Conservation (phyloP, 2,888 invertebrate genomes). For the Phrixothrix hirtus region DNA sequence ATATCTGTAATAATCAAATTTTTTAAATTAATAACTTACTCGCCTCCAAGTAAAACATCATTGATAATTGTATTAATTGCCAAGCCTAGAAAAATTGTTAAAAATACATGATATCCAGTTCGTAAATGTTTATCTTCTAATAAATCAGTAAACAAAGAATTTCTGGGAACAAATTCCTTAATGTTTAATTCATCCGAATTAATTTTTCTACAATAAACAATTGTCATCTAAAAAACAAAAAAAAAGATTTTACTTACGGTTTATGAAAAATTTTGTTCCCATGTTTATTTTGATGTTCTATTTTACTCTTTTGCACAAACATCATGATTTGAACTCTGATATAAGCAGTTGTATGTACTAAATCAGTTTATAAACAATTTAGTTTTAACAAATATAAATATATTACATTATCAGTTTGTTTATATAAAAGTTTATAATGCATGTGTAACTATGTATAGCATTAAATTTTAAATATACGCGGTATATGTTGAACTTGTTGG, state of each 20-base stretch:
- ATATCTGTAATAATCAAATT: no score
- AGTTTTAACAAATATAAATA: no score
- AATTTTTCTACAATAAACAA: slow-evolving; percentile 18
- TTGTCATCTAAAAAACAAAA: neutral
- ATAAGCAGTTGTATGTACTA: no score
- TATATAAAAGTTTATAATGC: no score
- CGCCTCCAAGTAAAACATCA: no score
- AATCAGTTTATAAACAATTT: no score
- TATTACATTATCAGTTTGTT: no score
- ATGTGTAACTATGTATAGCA: no score
- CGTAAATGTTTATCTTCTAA: slow-evolving; percentile 77
- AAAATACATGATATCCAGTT: slow-evolving; percentile 84
- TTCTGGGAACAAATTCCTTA: slow-evolving; percentile 71
- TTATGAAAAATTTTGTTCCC: slow-evolving; percentile 20
- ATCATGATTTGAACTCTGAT: slow-evolving; percentile 18
- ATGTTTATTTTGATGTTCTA: slow-evolving; percentile 3
- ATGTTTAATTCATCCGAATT: slow-evolving; percentile 59
- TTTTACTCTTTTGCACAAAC: slow-evolving; percentile 4
- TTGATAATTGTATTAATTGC: slow-evolving; percentile 28
- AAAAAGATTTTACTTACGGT: slow-evolving; percentile 4
- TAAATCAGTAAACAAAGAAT: slow-evolving; percentile 80
- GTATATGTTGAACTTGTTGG: no score
- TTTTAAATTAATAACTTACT: no score
- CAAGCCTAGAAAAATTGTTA: slow-evolving; percentile 73
- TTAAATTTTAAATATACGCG: no score